Evolutionary conservation across 2,888 invertebrate species (phyloP), one percentile per base, ranked within the genome.

Genomic region (Ommatoiulus sabulosus): DNA sequence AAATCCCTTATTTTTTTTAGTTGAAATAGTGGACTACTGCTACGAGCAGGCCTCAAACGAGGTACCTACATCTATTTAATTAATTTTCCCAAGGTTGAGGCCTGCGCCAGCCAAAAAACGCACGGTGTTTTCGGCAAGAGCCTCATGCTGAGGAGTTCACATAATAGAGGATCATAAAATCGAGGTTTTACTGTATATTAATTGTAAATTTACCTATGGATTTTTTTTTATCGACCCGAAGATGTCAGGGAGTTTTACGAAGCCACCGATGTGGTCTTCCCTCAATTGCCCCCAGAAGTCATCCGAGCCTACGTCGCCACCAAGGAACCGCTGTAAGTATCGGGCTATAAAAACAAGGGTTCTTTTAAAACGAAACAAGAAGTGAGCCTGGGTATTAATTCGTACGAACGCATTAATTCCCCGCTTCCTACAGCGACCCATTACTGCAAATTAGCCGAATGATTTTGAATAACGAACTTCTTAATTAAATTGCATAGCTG

Each of bases 241-340:
- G 89, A 94, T 89, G 93, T 95, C 84, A 93, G 95, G 0, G 95
- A 94, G 91, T 98, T 98, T 92, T 95, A 95, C 52, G 97, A 97
- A 92, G 94, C 94, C 57, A 96, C 98, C 0, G 94, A 95, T 91
- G 98, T 99, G 0, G 94, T 94, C 89, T 96, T 99, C 94, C 96
- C 96, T 0, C 93, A 95, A 86, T 92, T 98, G 90, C 94, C 95
- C 5, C 93, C 95, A 3, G 95, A 95, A 87, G 95, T 97, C 91
- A 97, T 99, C 90, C 92, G 94, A 89, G 95, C 95, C 0, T 99
- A 99, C 92, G 95, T 99, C 48, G 95, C 95, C 90, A 96, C 97
- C 1, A 96, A 96, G 87, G 97, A 99, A 93, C 97, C 98, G 3
- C 94, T 98, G 98, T 98, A 91, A 92, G 92, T 90, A n/a, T 43